Evolutionary conservation across 37 sponge, comb jelly and placozoan species (phyloP).

Genomic region (Halisarca cf. caerulea): DNA sequence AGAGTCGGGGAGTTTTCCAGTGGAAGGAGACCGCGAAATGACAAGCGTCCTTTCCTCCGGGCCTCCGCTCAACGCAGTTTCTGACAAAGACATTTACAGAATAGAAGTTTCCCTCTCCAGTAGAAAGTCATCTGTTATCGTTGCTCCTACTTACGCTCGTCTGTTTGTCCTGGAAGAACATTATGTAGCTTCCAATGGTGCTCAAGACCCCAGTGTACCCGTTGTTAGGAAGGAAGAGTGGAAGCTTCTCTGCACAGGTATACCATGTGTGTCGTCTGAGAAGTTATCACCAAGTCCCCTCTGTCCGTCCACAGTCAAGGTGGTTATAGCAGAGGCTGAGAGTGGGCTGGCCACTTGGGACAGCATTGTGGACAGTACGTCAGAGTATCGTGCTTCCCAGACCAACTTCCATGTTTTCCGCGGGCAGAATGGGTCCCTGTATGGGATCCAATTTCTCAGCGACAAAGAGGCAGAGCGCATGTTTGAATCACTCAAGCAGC

Average conservation of each 20-base stretch:
- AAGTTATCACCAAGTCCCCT: slow-evolving; percentile 31
- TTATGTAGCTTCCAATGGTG: background rate
- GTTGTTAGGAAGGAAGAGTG: slow-evolving; percentile 37
- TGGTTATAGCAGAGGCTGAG: slow-evolving; percentile 27
- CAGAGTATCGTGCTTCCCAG: slow-evolving; percentile 64
- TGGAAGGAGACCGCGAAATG: background rate
- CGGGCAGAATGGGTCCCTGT: background rate
- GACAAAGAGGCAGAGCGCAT: slow-evolving; percentile 43
- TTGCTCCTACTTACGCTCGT: slow-evolving; percentile 57
- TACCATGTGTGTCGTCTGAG: slow-evolving; percentile 57
- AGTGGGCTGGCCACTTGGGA: slow-evolving; percentile 66
- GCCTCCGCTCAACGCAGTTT: slow-evolving; percentile 7
- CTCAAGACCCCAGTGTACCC: background rate
- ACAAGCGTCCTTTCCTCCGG: background rate
- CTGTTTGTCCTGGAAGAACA: slow-evolving; percentile 56
- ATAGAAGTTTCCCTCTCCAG: slow-evolving; percentile 84
- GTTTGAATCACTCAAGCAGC: slow-evolving; percentile 23
- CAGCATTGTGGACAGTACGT: slow-evolving; percentile 12
- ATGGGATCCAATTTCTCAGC: slow-evolving; percentile 13
- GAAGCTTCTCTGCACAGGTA: slow-evolving; percentile 65
- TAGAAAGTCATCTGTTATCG: slow-evolving; percentile 65
- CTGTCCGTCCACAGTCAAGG: slow-evolving; percentile 48
- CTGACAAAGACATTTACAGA: slow-evolving; percentile 61
- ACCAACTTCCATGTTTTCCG: slow-evolving; percentile 74
- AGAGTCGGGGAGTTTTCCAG: too few relatives aligned